These are phyloP conservation scores for Bolborhynchus lineola DNA, from an alignment of 2,113 vertebrate species.

Conservation along the genomic window DNA sequence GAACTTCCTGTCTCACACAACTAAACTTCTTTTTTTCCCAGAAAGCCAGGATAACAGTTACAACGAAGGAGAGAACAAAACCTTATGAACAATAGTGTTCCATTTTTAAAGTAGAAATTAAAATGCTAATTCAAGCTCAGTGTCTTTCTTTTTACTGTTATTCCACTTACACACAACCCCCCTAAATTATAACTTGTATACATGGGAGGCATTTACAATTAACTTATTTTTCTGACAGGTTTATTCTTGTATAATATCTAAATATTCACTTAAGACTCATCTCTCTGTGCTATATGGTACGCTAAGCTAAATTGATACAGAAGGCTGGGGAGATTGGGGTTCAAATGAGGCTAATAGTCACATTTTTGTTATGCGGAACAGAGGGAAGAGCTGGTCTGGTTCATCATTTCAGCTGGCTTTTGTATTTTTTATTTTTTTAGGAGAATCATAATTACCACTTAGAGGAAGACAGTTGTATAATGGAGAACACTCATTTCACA, in stretches of 20 bases:
- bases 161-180: neutral
- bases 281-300: neutral
- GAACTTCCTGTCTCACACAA: neutral
- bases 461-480: neutral
- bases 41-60: neutral
- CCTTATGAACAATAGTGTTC: neutral
- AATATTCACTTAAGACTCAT: constrained; percentile 19
- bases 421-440: neutral
- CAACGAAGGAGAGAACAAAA: neutral
- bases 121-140: constrained; percentile 26
- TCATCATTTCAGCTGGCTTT: constrained; percentile 2
- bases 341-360: neutral
- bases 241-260: constrained; percentile 37
- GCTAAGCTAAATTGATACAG: neutral
- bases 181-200: constrained; percentile 44
- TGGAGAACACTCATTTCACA: neutral
- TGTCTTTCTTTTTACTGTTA: constrained; percentile 12
- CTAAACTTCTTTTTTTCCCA: neutral
- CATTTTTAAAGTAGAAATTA: constrained; percentile 20
- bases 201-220: constrained; percentile 26
- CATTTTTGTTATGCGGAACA: neutral
- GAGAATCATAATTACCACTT: constrained; percentile 31
- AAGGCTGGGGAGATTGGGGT: neutral
- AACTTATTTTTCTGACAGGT: constrained; percentile 30
- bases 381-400: neutral